Evolutionary conservation across 2,113 vertebrate genomes (phyloP), one percentile per base, ranked within the genome.

Genomic region (Eudyptes chrysolophus): DNA sequence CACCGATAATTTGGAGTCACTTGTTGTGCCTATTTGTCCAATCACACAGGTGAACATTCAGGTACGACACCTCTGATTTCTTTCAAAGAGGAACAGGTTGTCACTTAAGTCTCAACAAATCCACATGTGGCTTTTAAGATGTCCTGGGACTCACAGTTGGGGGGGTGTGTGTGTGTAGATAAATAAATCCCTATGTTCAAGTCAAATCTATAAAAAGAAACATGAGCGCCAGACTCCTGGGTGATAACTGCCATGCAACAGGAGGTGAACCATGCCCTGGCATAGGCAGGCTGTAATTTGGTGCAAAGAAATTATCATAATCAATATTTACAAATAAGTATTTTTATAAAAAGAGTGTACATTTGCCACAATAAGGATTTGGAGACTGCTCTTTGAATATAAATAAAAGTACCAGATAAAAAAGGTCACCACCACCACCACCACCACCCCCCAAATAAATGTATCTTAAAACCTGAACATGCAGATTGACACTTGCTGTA

Each of bases 221-320:
- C 25, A 27, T 0, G 0, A 87, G 90, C 76, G 84, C 49, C 88
- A 96, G 87, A 74, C 90, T 88, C 26, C 84, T 76, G 75, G 70
- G 75, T 92, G 85, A 92, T 75, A 88, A 74, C 44, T 83, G 61
- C 32, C 64, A n/a, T 5, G 27, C 65, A 58, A n/a, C 10, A 76
- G 62, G 75, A 92, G 82, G 66, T 86, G 94, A 96, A 65, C 95
- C 94, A 93, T 46, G 46, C 40, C 82, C 92, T 93, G 84, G 94
- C 93, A 85, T 1, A 82, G 34, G 36, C 42, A 95, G 82, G 44
- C 71, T 92, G 79, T 61, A 80, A 94, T 97, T 92, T 93, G 38
- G 78, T 74, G 75, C 44, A 69, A 68, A 84, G 49, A 77, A 95
- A 48, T 85, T 78, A 64, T 46, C 78, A 38, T 80, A 82, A 90